Evolutionary conservation across 92 coral and sea anemone species (phyloP).

Genomic region (Metridium senile): DNA sequence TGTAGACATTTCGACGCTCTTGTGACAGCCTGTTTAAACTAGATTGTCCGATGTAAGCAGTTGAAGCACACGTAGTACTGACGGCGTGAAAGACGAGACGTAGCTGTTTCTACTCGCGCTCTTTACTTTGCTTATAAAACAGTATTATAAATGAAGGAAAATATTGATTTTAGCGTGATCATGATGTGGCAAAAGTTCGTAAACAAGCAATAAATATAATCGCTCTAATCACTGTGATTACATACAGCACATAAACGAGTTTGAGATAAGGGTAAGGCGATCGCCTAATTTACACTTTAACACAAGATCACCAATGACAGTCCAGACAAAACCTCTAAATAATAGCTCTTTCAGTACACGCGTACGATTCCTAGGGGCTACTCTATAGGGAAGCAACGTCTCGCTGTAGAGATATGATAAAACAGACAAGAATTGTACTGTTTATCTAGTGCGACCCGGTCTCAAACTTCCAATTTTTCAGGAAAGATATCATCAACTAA

Average conservation of each 20-base stretch:
- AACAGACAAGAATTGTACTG: neutral
- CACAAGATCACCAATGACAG: constrained; percentile 47
- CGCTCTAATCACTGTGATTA: constrained; percentile 83
- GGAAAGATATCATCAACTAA: constrained; percentile 25
- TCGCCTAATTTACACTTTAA: constrained; percentile 82
- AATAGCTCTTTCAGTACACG: neutral
- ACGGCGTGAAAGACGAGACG: neutral
- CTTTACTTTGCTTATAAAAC: constrained; percentile 20
- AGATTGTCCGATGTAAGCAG: constrained; percentile 65
- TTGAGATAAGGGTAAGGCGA: constrained; percentile 74
- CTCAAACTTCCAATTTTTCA: constrained; percentile 19
- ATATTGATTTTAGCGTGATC: constrained; percentile 80
- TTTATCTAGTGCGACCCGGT: constrained; percentile 33
- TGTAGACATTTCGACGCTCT: constrained; percentile 81
- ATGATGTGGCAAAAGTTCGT: constrained; percentile 71
- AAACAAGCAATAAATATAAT: constrained; percentile 94
- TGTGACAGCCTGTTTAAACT: constrained; percentile 87
- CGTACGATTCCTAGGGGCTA: constrained; percentile 5
- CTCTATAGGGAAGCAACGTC: neutral
- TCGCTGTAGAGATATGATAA: constrained; percentile 12
- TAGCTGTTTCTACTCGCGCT: neutral
- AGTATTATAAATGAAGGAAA: constrained; percentile 52
- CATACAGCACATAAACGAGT: constrained; percentile 73
- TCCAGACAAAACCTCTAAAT: constrained; percentile 23
- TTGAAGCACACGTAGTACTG: constrained; percentile 3